Base-by-base conservation (phyloP, 2,113 vertebrate species). In the Phrynocephalus versicolor region DNA sequence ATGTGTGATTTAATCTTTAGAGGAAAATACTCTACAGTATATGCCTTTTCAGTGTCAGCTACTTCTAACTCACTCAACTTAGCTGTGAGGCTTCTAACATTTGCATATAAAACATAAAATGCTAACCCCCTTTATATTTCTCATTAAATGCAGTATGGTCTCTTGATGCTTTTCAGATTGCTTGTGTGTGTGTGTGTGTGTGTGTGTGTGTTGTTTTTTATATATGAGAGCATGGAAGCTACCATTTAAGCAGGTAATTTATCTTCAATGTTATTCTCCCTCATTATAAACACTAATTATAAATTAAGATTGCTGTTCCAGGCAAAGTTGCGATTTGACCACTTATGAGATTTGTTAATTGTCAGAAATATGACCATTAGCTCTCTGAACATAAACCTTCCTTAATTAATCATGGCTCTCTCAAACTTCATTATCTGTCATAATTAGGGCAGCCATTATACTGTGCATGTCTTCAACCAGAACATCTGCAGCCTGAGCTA, bases 381-480 rank as follows among this genome's bases (percentile, higher is more conserved):
- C 60, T 84, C 60, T 75, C 39, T 30, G 35, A 67, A 67, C 62
- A 69, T 23, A 58, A 81, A 81, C 9, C 23, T 70, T 69, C 45
- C 65, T 55, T 84, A 69, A 74, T 69, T 65, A 57, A 84, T 77
- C 62, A 37, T 45, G 13, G 27, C 23, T 69, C 33, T 77, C 39
- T 77, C 62, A 67, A 55, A 84, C 8, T 27, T 84, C 41, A 39
- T 69, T 35, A 84, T 76, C 60, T 18, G 41, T 51, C 45, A 67
- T 76, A 78, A 77, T 77, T 77, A 84, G 45, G 23, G 21, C 55
- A 84, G 37, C 62, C 65, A 77, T 69, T 84, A 69, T 58, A 30
- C 60, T 30, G 23, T n/a, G 45, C 45, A 57, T 78, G 33, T 57
- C n/a, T 84, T 77, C 16, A 9, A 57, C 21, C 35, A 30, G 73